Evolutionary conservation across 1,140 invertebrate genomes (phyloP).

Genomic region (Trinorchestia longiramus): DNA sequence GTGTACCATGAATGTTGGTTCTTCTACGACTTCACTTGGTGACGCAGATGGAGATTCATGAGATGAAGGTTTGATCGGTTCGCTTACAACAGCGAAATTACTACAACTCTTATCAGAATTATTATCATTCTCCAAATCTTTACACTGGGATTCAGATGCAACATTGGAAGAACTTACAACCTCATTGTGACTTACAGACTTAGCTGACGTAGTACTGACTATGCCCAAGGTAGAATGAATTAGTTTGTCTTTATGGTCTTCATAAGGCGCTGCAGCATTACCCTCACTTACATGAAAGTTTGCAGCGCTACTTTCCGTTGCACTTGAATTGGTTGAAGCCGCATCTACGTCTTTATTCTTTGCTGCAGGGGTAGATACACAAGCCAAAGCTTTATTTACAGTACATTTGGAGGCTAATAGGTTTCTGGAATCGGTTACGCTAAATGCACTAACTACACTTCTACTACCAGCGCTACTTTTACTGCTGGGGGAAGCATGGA

Average conservation of each 20-base stretch:
- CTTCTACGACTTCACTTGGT: constrained; percentile 44
- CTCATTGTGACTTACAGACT: not conserved
- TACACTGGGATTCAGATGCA: not conserved
- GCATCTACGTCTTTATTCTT: not conserved
- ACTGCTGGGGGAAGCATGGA: not conserved
- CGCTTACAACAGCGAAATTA: too few species aligned
- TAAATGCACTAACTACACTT: not conserved
- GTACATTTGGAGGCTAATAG: not conserved
- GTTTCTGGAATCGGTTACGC: not conserved
- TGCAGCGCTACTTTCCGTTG: not conserved
- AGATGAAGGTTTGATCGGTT: too few species aligned
- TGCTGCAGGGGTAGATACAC: not conserved
- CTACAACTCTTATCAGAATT: not conserved
- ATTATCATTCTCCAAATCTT: not conserved
- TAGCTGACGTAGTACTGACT: not conserved
- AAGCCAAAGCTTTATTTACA: not conserved
- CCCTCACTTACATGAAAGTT: not conserved
- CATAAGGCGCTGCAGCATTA: not conserved
- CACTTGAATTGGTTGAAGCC: not conserved
- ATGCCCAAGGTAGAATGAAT: not conserved
- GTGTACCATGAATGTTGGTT: constrained; percentile 62
- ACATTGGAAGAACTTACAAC: too few species aligned
- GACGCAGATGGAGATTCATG: not conserved
- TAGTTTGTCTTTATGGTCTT: not conserved
- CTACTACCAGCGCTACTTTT: not conserved